A percentile compares a stretch with the other conserved stretches of the same genome.
phyloP scores from a whole-genome alignment of 2,888 invertebrate species.

The Epirrita christyi region DNA sequence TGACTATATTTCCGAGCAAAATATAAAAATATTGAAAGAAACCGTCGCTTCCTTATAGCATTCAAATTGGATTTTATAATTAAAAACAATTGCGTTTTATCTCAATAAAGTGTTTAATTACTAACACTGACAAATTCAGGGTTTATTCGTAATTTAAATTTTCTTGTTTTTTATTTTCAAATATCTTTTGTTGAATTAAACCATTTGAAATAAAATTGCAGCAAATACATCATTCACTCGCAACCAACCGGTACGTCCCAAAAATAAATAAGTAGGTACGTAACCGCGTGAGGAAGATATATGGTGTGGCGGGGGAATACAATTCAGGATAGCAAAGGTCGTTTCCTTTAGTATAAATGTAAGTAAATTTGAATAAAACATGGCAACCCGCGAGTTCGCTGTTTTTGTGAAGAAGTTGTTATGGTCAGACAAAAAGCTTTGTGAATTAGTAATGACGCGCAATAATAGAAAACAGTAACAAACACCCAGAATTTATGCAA shows the following conservation, averaged over 20 bases:
- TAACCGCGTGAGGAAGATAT: slow-evolving; percentile 79
- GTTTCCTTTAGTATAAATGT: slow-evolving; percentile 83
- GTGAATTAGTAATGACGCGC: slow-evolving; percentile 16
- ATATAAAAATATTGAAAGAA: too few relatives aligned
- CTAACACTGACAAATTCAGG: too few relatives aligned
- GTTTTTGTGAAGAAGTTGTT: slow-evolving; percentile 39
- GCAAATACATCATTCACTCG: slow-evolving; percentile 28
- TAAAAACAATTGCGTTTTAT: too few relatives aligned
- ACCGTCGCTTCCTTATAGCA: too few relatives aligned
- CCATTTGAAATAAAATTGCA: slow-evolving; percentile 14
- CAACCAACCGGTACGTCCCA: slow-evolving; percentile 47
- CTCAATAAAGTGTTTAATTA: too few relatives aligned
- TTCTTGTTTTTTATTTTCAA: background rate
- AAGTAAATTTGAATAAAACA: slow-evolving; percentile 86
- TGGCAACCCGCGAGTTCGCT: slow-evolving; percentile 47
- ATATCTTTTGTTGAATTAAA: slow-evolving; percentile 3
- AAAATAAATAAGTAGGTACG: slow-evolving; percentile 77
- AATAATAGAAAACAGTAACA: background rate
- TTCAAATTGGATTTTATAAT: too few relatives aligned
- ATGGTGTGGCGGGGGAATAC: slow-evolving; percentile 81
- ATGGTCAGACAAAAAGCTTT: slow-evolving; percentile 28
- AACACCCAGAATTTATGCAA: background rate
- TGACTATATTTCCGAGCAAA: too few relatives aligned
- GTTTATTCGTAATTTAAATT: too few relatives aligned
- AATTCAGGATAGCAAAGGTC: slow-evolving; percentile 79